These are phyloP conservation scores for Vidua chalybeata DNA, from an alignment of 2,113 vertebrate genomes.

Conservation along the genomic window DNA sequence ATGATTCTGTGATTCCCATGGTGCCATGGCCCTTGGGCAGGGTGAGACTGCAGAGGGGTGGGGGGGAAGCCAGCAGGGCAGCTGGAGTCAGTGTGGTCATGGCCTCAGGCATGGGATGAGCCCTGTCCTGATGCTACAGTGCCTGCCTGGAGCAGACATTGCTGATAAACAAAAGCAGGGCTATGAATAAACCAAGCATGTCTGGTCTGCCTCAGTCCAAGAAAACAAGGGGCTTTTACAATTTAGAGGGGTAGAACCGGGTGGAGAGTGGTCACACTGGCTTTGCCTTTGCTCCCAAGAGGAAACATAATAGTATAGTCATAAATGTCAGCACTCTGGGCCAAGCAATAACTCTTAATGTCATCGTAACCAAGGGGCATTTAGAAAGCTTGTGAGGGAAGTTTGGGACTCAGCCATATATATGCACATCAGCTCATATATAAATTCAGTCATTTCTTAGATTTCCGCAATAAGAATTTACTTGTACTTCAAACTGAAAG, in stretches of 20 bases:
- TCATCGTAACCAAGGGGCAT: background rate
- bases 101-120: accelerated
- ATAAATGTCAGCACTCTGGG: background rate
- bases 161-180: background rate
- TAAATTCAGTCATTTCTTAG: background rate
- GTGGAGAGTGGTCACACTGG: background rate
- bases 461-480: background rate
- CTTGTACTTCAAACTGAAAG: background rate
- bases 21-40: accelerated
- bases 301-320: background rate
- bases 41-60: background rate
- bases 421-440: background rate
- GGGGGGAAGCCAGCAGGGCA: background rate
- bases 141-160: background rate
- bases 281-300: background rate
- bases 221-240: background rate
- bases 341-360: background rate
- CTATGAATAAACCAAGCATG: accelerated
- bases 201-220: background rate
- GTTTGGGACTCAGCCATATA: background rate
- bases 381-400: background rate
- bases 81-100: accelerated
- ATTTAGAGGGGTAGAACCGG: background rate
- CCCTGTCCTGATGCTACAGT: background rate
- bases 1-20: background rate